Evolutionary conservation across 2,113 vertebrate species (phyloP), one percentile per base, ranked within the genome.

Genomic region (Semicossyphus pulcher): DNA sequence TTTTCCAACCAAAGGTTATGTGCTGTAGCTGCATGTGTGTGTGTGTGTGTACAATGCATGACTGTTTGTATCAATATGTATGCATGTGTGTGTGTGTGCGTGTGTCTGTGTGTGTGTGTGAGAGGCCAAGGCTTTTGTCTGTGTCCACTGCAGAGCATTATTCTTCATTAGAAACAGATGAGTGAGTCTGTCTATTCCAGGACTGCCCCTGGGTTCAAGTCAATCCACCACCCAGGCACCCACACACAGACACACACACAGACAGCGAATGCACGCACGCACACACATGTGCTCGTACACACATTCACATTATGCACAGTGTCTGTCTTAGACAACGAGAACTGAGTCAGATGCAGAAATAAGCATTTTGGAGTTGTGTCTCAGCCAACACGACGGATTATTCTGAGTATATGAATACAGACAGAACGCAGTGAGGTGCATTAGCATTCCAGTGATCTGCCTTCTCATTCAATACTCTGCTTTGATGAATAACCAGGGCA

Each of bases 151-250:
- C 67, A 59, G 51, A 76, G 81, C 87, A 91, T 92, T 92, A 89
- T 89, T 91, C 88, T 90, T 90, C 88, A 91, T 91, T 92, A 90
- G 88, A 87, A 88, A 92, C 88, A 91, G 81, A 89, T 89, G 85
- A 92, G 81, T 91, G 89, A 83, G 63, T 88, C 82, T 87, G 88
- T 90, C 83, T 84, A 80, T 90, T 88, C 73, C 87, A 87, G 72
- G 47, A 80, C 74, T 78, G 84, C 86, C 89, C 82, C 76, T 74
- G 80, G 87, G 86, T 91, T 89, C 83, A 84, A 86, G 67, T 86
- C 79, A 86, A 79, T 87, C 72, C 85, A 77, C 85, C 76, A 72
- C 60, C 29, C 72, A 20, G 56, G 51, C 81, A 62, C 56, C 20
- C 61, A 79, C 72, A 51, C 42, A 57, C 29, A 34, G 1, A 72